A percentile compares a stretch with the other conserved stretches of the same genome.
These are phyloP conservation scores for Phaenicophaeus curvirostris DNA, from an alignment of 2,797 vertebrate genomes.

Conservation along the genomic window DNA sequence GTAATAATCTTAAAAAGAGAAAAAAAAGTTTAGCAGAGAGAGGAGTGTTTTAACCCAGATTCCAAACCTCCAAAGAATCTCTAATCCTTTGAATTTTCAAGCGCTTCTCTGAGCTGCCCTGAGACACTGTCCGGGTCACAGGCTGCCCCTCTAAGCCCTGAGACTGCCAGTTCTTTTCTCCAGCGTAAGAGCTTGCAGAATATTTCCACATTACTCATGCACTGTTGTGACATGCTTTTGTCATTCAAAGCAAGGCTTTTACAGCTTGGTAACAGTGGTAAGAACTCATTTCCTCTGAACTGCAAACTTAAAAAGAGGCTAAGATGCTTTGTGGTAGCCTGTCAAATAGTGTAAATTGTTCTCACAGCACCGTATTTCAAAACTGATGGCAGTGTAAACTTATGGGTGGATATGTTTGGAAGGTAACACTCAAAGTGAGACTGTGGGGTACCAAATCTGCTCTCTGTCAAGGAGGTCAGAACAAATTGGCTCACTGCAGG, in stretches of 20 bases:
- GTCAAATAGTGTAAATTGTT: constrained; percentile 24
- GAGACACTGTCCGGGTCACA: neutral
- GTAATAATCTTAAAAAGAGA: neutral
- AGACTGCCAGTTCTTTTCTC: neutral
- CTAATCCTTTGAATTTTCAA: neutral
- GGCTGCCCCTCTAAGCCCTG: neutral
- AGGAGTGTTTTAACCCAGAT: neutral
- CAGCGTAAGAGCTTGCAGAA: neutral
- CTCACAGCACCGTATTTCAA: neutral
- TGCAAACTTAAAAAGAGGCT: constrained; percentile 7
- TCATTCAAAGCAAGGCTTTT: constrained; percentile 7
- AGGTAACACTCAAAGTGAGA: neutral
- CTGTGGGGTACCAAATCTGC: neutral
- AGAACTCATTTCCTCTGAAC: constrained; percentile 33
- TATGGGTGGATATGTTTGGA: neutral
- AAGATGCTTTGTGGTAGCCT: neutral
- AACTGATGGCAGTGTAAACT: neutral
- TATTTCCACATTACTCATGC: neutral
- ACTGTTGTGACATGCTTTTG: neutral
- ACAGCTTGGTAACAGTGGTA: neutral
- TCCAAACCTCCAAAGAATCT: neutral
- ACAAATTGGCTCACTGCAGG: neutral
- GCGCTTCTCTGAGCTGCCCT: neutral
- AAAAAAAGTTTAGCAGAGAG: neutral
- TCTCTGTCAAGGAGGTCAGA: neutral